These are phyloP conservation scores for Luscinia megarhynchos DNA, from an alignment of 2,797 vertebrate species.

Conservation along the genomic window DNA sequence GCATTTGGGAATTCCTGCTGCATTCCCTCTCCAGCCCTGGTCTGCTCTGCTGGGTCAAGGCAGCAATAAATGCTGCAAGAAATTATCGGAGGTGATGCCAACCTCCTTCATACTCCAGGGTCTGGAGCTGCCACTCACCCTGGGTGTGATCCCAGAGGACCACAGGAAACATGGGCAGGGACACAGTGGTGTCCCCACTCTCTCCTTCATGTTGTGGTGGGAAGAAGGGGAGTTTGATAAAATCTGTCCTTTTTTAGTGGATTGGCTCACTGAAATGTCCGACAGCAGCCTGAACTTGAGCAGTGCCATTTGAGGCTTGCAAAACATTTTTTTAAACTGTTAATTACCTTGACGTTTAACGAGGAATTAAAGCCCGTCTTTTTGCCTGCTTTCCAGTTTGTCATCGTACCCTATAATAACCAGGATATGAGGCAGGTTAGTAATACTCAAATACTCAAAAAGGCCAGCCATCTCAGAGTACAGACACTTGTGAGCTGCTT, in stretches of 20 bases:
- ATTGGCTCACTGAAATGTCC: neutral
- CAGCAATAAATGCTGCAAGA: neutral
- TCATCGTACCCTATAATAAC: neutral
- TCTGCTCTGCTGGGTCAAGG: neutral
- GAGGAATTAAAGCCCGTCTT: neutral
- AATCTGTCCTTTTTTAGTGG: neutral
- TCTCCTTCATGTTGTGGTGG: accelerated
- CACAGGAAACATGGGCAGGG: neutral
- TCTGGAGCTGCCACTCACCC: neutral
- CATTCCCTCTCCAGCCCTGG: neutral
- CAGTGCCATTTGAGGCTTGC: neutral
- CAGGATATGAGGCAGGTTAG: neutral
- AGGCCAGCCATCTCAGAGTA: neutral
- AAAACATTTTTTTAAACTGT: neutral
- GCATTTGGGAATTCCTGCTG: neutral
- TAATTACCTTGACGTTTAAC: neutral
- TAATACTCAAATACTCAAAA: neutral
- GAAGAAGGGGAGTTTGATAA: neutral
- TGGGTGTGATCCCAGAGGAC: no score
- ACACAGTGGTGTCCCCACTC: accelerated
- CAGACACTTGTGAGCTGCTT: neutral
- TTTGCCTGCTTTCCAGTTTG: neutral
- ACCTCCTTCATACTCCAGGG: neutral
- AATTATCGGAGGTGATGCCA: neutral
- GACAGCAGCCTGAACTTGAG: neutral